Conservation (phyloP, 2,888 invertebrate genomes). For the Ferrisia virgata region DNA sequence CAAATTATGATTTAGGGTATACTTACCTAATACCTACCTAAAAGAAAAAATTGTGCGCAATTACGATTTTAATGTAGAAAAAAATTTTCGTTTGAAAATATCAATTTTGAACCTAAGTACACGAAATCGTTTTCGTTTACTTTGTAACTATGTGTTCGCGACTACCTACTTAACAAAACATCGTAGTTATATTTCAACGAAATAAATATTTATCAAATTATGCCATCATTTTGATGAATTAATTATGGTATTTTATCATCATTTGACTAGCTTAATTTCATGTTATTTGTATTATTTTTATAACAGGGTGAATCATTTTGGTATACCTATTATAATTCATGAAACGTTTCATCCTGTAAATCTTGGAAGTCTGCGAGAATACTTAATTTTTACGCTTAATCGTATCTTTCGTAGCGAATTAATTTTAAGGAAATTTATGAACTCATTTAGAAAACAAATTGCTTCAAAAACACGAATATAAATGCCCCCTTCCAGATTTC, state of each 20-base stretch:
- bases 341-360: background rate
- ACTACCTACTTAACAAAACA: no score
- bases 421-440: constrained; percentile 8
- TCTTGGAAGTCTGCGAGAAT: background rate
- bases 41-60: no score
- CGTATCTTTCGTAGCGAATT: constrained; percentile 9
- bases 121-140: no score
- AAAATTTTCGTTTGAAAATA: no score
- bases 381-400: constrained; percentile 11
- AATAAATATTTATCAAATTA: background rate
- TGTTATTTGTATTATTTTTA: constrained; percentile 1
- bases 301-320: background rate
- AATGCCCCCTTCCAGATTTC: background rate
- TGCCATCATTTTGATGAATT: background rate
- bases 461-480: background rate
- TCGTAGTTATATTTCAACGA: background rate
- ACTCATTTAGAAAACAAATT: constrained; percentile 2
- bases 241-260: background rate
- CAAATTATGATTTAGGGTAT: no score
- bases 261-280: background rate
- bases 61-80: no score
- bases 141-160: no score
- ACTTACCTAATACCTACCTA: no score
- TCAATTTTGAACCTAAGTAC: no score
- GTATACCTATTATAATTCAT: background rate